phyloP scores from a whole-genome alignment of 2,113 vertebrate species.

The Loxodonta africana region DNA sequence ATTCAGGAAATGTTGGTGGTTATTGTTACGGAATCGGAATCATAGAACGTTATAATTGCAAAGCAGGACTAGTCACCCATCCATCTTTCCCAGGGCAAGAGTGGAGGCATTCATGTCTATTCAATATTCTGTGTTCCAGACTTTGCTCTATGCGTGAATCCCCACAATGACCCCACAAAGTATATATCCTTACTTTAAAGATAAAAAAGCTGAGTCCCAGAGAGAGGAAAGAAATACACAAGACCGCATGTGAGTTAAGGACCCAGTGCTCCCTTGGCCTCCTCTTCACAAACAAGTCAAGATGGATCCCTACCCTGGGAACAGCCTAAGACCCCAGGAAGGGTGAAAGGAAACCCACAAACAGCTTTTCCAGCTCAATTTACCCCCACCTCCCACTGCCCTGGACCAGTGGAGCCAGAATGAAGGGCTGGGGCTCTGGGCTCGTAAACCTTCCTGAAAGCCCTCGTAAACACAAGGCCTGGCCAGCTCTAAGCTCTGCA shows the following conservation, averaged over 20 bases:
- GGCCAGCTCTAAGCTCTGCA: slow-evolving; percentile 24
- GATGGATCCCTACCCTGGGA: not conserved
- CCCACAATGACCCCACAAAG: not conserved
- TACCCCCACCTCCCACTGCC: not conserved
- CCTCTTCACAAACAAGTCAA: not conserved
- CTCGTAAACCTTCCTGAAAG: slow-evolving; percentile 41
- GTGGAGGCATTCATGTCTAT: fast-evolving
- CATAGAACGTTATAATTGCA: not conserved
- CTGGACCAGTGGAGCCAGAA: not conserved
- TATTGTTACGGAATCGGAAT: not conserved
- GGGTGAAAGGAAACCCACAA: fast-evolving
- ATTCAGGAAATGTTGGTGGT: not conserved
- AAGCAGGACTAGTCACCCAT: not conserved
- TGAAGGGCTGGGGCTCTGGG: not conserved
- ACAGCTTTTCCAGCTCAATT: too few species aligned
- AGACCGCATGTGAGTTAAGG: fast-evolving
- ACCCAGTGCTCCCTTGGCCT: not conserved
- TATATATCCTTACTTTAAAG: not conserved
- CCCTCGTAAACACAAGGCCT: not conserved
- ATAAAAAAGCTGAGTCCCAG: not conserved
- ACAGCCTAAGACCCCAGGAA: not conserved
- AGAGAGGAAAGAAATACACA: not conserved
- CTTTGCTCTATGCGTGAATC: not conserved
- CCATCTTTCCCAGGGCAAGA: not conserved
- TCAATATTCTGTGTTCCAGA: not conserved